Evolutionary conservation across 2,888 invertebrate genomes (phyloP).

Genomic region (Sarcophaga variegata): DNA sequence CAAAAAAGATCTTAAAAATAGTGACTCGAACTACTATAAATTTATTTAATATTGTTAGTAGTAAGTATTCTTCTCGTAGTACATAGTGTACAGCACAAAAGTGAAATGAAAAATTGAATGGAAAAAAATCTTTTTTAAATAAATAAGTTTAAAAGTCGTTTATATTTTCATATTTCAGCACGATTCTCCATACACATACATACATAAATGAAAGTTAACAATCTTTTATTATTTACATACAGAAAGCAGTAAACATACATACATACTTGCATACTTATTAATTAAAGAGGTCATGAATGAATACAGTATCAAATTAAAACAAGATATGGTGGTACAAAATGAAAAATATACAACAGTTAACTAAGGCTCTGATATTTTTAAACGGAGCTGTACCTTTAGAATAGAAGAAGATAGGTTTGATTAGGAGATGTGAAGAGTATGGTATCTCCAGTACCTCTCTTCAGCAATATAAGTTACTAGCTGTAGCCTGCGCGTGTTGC

Average conservation of each 20-base stretch:
- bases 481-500: too few relatives aligned
- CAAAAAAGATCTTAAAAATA: not conserved
- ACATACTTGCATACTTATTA: not conserved
- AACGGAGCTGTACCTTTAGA: too few relatives aligned
- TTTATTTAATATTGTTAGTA: not conserved
- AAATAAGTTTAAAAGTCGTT: slow-evolving; percentile 36
- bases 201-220: slow-evolving; percentile 35
- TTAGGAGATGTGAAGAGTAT: too few relatives aligned
- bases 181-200: not conserved
- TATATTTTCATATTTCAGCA: slow-evolving; percentile 39
- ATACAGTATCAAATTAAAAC: not conserved
- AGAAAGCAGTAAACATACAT: not conserved
- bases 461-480: too few relatives aligned
- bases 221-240: slow-evolving; percentile 37
- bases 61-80: too few relatives aligned
- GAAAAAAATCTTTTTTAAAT: not conserved
- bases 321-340: not conserved
- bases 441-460: too few relatives aligned
- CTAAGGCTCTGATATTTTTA: too few relatives aligned
- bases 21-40: not conserved
- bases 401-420: too few relatives aligned
- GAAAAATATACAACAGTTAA: too few relatives aligned
- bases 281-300: slow-evolving; percentile 21
- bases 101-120: not conserved
- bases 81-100: too few relatives aligned